Base-by-base conservation (phyloP, 1,140 invertebrate genomes). In the Stegodyphus mimosarum region DNA sequence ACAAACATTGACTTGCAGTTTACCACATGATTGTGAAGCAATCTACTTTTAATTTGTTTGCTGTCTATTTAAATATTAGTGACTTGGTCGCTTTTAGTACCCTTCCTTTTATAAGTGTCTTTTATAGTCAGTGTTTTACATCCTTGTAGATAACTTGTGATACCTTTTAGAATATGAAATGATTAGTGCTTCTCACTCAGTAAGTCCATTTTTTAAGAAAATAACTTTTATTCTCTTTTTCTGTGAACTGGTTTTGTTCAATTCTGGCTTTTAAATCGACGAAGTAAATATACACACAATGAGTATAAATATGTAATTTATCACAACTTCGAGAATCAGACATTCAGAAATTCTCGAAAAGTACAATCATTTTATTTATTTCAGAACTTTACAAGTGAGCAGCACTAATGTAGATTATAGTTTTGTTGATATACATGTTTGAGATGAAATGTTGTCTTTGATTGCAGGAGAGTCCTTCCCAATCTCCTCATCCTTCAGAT, bases 391-490 rank as follows among this genome's bases (percentile, higher is more conserved):
- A 7, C 7, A 15, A 50, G 51, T 66, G 74, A 76, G 60, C 63
- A 76, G 76, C 60, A 49, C 50, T 69, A 2, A 6, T 49, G 50
- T 78, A 78, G 76, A 60, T 53, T 76, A n/a, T 76, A 63, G 53
- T 53, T 81, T 69, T 67, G 72, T 84, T 51, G 52, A 15, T 74
- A 69, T 75, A 86, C 55, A 78, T 17, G 51, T 49, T 64, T 52
- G 70, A 83, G 70, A 74, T 83, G 79, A 60, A 52, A 51, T 84
- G 72, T 78, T 86, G 73, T 86, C 60, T 88, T 78, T 90, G 89
- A 88, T 91, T 93, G 92, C 92, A 93, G 92, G 92, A 92, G 90
- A 93, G 91, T 91, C 92, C 91, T 92, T 92, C 92, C 91, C 93
- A 92, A 93, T 77, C 83, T 73, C 81, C 87, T 87, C 66, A 83